Conservation (phyloP, 53 echinoderm and acorn worm genomes). For the Zoroaster sp. region DNA sequence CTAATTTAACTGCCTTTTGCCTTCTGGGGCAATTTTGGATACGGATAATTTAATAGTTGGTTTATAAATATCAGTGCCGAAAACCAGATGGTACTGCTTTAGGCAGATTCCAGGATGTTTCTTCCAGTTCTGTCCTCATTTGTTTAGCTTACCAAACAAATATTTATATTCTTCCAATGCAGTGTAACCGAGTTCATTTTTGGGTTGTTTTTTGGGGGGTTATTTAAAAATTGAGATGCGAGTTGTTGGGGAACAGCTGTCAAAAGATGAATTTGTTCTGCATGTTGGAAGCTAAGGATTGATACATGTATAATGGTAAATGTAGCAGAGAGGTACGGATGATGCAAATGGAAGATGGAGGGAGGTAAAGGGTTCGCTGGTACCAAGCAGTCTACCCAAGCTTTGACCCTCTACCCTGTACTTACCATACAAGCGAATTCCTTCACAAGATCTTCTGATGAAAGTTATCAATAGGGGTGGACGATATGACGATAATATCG, state of each 20-base stretch:
- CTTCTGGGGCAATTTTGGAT: background rate
- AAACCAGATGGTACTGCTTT: background rate
- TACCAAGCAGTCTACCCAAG: too few relatives aligned
- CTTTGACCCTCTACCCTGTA: too few relatives aligned
- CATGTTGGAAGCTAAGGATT: too few relatives aligned
- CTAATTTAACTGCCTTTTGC: background rate
- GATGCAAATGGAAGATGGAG: too few relatives aligned
- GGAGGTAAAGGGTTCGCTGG: too few relatives aligned
- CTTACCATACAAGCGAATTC: too few relatives aligned
- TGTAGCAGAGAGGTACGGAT: too few relatives aligned
- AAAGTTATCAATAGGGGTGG: too few relatives aligned
- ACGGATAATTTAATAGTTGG: background rate
- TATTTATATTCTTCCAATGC: background rate
- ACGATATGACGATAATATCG: too few relatives aligned
- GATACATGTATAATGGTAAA: too few relatives aligned
- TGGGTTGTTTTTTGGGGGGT: background rate
- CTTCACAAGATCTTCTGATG: too few relatives aligned
- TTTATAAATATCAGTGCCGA: background rate
- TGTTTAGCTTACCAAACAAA: background rate
- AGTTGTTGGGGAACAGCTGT: background rate
- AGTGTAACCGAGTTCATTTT: background rate
- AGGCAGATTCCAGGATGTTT: background rate
- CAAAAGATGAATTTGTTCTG: background rate
- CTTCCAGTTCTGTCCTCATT: background rate
- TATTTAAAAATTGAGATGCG: background rate